Evolutionary conservation across 2,113 vertebrate genomes (phyloP).

Genomic region (Mus spicilegus): DNA sequence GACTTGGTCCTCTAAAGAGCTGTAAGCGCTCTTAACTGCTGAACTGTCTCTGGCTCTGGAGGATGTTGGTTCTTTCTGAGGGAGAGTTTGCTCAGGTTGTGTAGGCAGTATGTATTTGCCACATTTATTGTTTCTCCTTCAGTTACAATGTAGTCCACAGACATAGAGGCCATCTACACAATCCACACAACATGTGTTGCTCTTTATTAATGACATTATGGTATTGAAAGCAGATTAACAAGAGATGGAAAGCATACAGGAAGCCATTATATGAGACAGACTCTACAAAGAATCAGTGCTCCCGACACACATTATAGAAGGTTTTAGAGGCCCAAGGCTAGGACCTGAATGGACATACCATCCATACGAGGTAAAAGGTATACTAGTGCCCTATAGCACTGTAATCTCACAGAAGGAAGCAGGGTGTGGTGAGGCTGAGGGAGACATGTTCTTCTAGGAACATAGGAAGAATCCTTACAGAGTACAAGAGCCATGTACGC

Average conservation of each 20-base stretch:
- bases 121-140: not conserved
- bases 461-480: not conserved
- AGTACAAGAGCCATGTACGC: not conserved
- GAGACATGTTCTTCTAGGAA: fast-evolving
- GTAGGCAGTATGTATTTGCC: not conserved
- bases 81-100: no score
- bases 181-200: no score
- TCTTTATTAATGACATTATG: no score
- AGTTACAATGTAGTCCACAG: not conserved
- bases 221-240: not conserved
- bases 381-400: fast-evolving
- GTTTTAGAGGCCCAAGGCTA: not conserved
- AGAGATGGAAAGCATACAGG: not conserved
- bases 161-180: fast-evolving
- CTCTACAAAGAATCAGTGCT: fast-evolving
- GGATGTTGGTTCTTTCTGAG: not conserved
- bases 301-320: no score
- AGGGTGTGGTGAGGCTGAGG: no score
- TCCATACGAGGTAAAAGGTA: not conserved
- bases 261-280: not conserved
- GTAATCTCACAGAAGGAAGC: not conserved
- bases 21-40: not conserved
- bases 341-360: not conserved
- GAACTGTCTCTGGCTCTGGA: not conserved
- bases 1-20: not conserved